A percentile compares a stretch with the other conserved stretches of the same genome.
Evolutionary conservation across 1,140 invertebrate genomes (phyloP).

Genomic region (Euglossa dilemma): DNA sequence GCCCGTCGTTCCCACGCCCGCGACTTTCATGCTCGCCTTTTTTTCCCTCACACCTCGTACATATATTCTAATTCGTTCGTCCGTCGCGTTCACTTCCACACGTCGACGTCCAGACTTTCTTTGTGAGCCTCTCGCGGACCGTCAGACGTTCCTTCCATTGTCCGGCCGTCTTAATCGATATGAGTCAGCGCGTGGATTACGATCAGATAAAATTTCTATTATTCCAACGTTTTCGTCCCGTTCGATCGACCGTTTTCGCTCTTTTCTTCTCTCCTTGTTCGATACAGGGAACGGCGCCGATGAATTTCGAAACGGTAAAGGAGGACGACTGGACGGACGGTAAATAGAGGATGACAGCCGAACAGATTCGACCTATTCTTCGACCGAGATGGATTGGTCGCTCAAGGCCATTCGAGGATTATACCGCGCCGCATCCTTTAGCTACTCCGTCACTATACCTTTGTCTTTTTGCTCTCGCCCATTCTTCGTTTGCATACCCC

Average conservation of each 20-base stretch:
- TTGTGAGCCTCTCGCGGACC: conserved; percentile 15
- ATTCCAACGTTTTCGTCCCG: conserved; percentile 27
- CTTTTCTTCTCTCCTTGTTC: not conserved
- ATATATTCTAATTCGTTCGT: conserved; percentile 59
- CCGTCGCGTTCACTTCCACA: conserved; percentile 11
- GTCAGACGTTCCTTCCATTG: conserved; percentile 49
- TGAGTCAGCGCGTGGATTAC: conserved; percentile 40
- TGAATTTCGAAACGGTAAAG: conserved; percentile 1
- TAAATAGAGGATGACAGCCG: conserved; percentile 26
- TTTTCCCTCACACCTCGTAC: conserved; percentile 59
- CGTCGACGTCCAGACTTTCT: not conserved
- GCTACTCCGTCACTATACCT: conserved; percentile 11
- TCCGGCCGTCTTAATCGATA: conserved; percentile 55
- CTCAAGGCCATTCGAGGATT: conserved; percentile 7
- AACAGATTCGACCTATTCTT: conserved; percentile 3
- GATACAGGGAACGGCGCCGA: not conserved
- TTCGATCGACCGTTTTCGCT: not conserved
- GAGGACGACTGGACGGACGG: conserved; percentile 4
- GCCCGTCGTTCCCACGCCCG: conserved; percentile 70
- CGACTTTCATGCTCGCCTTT: conserved; percentile 70
- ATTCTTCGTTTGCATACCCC: not conserved
- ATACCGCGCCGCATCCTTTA: not conserved
- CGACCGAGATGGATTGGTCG: not conserved
- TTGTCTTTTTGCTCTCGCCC: not conserved
- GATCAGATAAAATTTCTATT: conserved; percentile 49